Base-by-base conservation (phyloP, 2,113 vertebrate species). In the Varanus salvator region DNA sequence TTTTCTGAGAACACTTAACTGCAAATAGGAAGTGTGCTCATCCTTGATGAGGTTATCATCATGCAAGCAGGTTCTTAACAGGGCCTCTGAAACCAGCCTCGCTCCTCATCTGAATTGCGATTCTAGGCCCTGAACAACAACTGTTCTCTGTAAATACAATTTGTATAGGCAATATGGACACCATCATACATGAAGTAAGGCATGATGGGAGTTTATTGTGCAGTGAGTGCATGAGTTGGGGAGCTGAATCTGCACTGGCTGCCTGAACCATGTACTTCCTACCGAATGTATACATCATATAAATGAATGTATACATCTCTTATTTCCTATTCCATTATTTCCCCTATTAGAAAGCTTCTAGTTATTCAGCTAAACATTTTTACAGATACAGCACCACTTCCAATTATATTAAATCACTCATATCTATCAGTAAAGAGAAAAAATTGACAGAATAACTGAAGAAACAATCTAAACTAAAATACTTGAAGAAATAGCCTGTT, bases 381-480 rank as follows among this genome's bases (percentile, higher is more conserved):
- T 76, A 38, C 74, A 76, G 34, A 14, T 38, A 76, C 31, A 38
- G 17, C n/a, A 76, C 34, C 74, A 76, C 44, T 34, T 31, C 71
- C 31, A 27, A 2, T 4, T 76, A 76, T 11, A 34, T 14, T 8
- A 69, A 29, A 64, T 90, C 92, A 69, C 90, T 85, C 84, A 60
- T 12, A 60, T 12, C 3, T 54, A 72, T 94, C 44, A 54, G 54
- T 17, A 60, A 1, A 81, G 80, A n/a, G 6, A 52, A 81, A 34
- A 81, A 8, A 8, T 81, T 81, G 50, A n/a, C 54, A 75, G 66
- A 34, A 14, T 93, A 83, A 93, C 82, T 91, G n/a, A 48, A 38
- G 34, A 84, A 84, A 64, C 31, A n/a, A 4, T 93, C 89, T 90
- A 48, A 86, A 66, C 60, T 44, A 29, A 29, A 1, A 8, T 27